phyloP scores from a whole-genome alignment of 92 coral and sea anemone species.

The Phenganax subtilis region DNA sequence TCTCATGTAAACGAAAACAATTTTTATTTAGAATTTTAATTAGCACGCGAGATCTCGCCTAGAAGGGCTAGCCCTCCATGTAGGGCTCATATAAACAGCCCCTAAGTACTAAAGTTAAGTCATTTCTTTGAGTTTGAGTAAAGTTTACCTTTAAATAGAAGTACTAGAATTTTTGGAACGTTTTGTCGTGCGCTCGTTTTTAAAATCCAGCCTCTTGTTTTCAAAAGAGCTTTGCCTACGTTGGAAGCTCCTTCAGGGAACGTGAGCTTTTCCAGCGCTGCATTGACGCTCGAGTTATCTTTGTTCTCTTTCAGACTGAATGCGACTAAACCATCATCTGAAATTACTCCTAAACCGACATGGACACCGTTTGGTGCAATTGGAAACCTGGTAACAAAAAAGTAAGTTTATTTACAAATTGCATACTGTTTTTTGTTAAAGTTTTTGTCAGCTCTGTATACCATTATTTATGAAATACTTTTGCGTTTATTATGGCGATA shows the following conservation, averaged over 20 bases:
- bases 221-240: conserved; percentile 48
- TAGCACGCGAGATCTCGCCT: no score
- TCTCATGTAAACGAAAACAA: no score
- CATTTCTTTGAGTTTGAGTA: no score
- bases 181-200: conserved; percentile 9
- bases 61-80: no score
- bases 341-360: conserved; percentile 29
- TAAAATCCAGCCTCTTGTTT: conserved; percentile 24
- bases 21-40: no score
- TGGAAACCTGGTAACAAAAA: conserved; percentile 4
- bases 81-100: no score
- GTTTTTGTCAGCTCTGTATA: not conserved
- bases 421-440: not conserved
- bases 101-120: no score
- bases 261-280: conserved; percentile 26
- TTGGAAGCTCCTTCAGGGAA: conserved; percentile 44
- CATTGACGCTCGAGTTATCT: conserved; percentile 24
- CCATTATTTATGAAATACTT: no score
- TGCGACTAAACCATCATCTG: conserved; percentile 37
- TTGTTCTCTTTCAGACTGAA: conserved; percentile 27
- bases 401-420: not conserved
- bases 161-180: conserved; percentile 30
- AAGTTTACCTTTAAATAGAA: conserved; percentile 21
- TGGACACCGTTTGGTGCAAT: conserved; percentile 27
- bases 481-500: no score